Evolutionary conservation across 2,113 vertebrate species (phyloP), one percentile per base, ranked within the genome.

Genomic region (Ochotona curzoniae): DNA sequence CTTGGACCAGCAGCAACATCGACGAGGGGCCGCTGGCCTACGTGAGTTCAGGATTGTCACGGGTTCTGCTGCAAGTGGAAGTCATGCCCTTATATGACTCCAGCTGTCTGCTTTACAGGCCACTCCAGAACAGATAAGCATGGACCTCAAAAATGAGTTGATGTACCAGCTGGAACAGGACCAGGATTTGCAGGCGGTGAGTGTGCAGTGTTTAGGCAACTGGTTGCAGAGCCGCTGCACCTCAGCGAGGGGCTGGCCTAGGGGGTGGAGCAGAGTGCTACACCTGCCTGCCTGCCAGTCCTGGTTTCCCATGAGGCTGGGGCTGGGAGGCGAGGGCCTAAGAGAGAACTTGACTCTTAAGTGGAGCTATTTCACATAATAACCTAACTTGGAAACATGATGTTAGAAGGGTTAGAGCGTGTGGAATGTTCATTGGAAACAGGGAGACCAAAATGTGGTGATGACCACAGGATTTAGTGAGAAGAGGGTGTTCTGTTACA

Each of bases 1-100:
- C 99, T 32, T 99, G 99, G 99, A 99, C 99, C 44, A 98, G 99
- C 97, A 99, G 98, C 98, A 99, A 99, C 98, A 99, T 99, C 32
- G 99, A 99, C 76, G 99, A 99, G 11, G 99, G 99, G 0, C 99
- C 99, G 2, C 97, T 99, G 95, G 99, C 99, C 71, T 99, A 97
- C 82, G 99, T 99, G 96, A 98, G 99, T 96, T 74, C 92, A 95
- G 73, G 64, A 32, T 13, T 71, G 2, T 49, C 73, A 81, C 51
- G 63, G 8, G 6, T 87, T 71, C 15, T 61, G 0, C 84, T 75
- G 73, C 13, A 93, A 35, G 47, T 30, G 23, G 23, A 28, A 49
- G 79, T 32, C 1, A 14, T 84, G 64, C 30, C n/a, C 64, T 54
- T 85, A 28, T 20, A 6, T 89, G 14, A 32, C 25, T 85, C 35